Conservation (phyloP, 1,140 invertebrate genomes). For the Leptonema lineaticorne region DNA sequence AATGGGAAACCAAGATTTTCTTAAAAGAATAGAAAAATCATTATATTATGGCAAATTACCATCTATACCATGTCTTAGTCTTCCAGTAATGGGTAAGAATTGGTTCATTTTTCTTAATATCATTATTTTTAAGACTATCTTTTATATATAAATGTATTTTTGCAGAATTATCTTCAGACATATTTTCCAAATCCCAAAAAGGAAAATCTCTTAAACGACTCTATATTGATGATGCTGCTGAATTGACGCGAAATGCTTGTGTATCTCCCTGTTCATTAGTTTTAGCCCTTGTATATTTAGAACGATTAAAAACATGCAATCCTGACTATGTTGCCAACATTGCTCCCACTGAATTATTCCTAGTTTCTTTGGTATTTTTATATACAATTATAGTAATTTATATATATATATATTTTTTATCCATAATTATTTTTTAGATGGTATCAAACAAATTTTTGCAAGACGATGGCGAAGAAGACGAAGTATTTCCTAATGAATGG, state of each 20-base stretch:
- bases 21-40: conserved; percentile 78
- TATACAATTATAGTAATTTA: neutral
- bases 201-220: conserved; percentile 74
- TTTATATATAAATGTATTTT: conserved; percentile 39
- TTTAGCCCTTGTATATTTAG: conserved; percentile 83
- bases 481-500: conserved; percentile 88
- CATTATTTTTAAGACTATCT: no score
- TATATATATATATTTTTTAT: conserved; percentile 9
- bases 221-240: conserved; percentile 75
- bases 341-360: conserved; percentile 85
- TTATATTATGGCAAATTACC: conserved; percentile 82
- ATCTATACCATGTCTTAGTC: conserved; percentile 67
- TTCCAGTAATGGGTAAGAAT: conserved; percentile 76
- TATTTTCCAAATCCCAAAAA: conserved; percentile 72
- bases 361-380: conserved; percentile 82
- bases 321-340: conserved; percentile 78
- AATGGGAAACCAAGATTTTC: conserved; percentile 70
- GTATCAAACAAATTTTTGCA: conserved; percentile 93
- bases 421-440: conserved; percentile 64
- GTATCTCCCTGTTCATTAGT: conserved; percentile 83
- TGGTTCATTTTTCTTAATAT: neutral
- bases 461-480: conserved; percentile 87
- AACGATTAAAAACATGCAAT: conserved; percentile 77
- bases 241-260: conserved; percentile 75
- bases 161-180: conserved; percentile 79